Evolutionary conservation across 1,140 invertebrate genomes (phyloP).

Genomic region (Glossosoma conforme): DNA sequence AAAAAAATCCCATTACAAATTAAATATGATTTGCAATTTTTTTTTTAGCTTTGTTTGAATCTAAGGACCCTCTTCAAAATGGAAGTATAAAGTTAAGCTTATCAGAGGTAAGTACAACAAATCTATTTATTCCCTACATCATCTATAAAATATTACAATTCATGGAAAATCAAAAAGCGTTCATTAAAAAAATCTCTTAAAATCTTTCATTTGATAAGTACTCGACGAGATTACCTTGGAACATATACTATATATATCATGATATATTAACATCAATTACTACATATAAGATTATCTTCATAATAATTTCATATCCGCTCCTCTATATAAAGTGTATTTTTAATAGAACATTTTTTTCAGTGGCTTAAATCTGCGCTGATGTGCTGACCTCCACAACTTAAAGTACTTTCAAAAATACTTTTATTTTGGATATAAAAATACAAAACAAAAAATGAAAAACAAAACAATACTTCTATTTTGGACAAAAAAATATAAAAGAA

Average conservation of each 20-base stretch:
- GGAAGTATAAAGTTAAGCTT: slow-evolving; percentile 75
- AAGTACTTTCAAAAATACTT: background rate
- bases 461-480: background rate
- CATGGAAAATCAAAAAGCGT: slow-evolving; percentile 5
- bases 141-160: background rate
- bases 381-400: no score
- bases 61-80: slow-evolving; percentile 76
- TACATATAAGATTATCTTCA: background rate
- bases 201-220: background rate
- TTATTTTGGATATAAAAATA: background rate
- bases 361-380: slow-evolving; percentile 72
- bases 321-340: slow-evolving; percentile 33
- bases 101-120: slow-evolving; percentile 59
- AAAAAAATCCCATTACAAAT: slow-evolving; percentile 1
- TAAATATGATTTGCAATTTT: slow-evolving; percentile 3
- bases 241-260: no score
- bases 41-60: slow-evolving; percentile 69
- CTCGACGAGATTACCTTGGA: no score
- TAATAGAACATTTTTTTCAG: slow-evolving; percentile 49
- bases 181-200: slow-evolving; percentile 18
- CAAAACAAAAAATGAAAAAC: background rate
- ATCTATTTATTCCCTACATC: background rate
- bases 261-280: no score
- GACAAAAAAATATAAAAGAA: background rate
- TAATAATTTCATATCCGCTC: background rate